phyloP scores from a whole-genome alignment of 2,113 vertebrate species.

The Myotis lucifugus region DNA sequence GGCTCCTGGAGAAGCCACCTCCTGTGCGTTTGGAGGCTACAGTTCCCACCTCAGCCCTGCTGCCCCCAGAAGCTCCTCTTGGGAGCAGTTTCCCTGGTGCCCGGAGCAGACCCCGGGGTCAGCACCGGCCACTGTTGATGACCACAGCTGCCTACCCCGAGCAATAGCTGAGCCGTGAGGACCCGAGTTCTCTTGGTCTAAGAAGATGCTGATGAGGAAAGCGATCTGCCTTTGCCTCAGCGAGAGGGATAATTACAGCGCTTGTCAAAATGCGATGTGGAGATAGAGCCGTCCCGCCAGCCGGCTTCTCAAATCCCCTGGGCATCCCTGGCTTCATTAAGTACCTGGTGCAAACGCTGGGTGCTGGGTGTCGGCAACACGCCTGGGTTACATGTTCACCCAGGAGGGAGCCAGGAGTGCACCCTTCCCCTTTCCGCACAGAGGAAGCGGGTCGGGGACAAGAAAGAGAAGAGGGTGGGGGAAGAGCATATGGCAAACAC shows the following conservation, averaged over 20 bases:
- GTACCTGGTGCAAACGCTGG: constrained; percentile 73
- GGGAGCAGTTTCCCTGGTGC: not conserved
- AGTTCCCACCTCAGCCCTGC: not conserved
- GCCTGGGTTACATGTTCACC: constrained; percentile 51
- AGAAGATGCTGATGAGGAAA: constrained; percentile 70
- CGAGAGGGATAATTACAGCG: constrained; percentile 73
- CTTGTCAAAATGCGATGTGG: constrained; percentile 79
- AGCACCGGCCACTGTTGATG: not conserved
- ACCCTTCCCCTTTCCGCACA: accelerated
- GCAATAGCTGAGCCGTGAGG: not conserved
- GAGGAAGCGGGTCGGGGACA: not conserved
- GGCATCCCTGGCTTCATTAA: constrained; percentile 83
- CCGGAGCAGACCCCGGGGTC: not conserved
- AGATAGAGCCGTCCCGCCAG: constrained; percentile 76
- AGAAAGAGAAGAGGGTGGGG: not conserved
- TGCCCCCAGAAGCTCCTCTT: not conserved
- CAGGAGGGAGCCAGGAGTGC: not conserved
- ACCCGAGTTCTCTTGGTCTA: constrained; percentile 60
- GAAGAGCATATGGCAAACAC: not conserved
- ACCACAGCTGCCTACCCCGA: not conserved
- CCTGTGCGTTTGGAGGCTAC: not conserved
- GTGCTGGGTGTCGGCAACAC: not conserved
- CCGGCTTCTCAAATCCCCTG: constrained; percentile 70
- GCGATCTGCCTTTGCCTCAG: constrained; percentile 69
- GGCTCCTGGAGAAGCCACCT: not conserved